Percentiles rank a stretch among this genome's conserved stretches.
Evolutionary conservation across 1,140 invertebrate species (phyloP).

Genomic region (Ooceraea biroi): DNA sequence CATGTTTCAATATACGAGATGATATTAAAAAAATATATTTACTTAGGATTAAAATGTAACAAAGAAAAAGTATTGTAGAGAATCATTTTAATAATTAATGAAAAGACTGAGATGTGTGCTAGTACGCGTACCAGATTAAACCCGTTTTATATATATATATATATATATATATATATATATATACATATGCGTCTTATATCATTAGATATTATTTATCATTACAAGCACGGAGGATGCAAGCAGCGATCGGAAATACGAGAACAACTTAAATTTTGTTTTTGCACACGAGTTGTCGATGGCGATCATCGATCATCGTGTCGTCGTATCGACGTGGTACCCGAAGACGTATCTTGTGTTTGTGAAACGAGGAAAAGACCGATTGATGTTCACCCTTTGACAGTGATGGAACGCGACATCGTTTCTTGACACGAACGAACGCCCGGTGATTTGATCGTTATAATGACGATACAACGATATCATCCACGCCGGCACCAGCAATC

Average conservation of each 20-base stretch:
- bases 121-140: not conserved
- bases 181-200: not conserved
- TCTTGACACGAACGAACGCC: constrained; percentile 53
- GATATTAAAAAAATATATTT: constrained; percentile 10
- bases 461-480: constrained; percentile 3
- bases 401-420: constrained; percentile 63
- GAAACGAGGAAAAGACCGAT: constrained; percentile 61
- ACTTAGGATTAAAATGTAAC: not conserved
- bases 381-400: constrained; percentile 59
- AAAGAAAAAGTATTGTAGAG: not conserved
- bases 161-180: no score
- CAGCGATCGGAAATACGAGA: constrained; percentile 51
- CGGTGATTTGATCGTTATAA: constrained; percentile 53
- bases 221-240: constrained; percentile 19
- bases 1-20: not conserved
- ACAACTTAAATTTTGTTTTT: constrained; percentile 51
- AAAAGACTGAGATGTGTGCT: not conserved
- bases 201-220: constrained; percentile 23
- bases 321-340: constrained; percentile 52
- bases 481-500: not conserved
- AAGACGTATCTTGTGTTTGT: constrained; percentile 63
- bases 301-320: constrained; percentile 59
- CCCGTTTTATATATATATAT: not conserved
- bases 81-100: not conserved
- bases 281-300: constrained; percentile 37